Base-by-base conservation (phyloP, 2,888 invertebrate species). In the Drosophila hamatofila region DNA sequence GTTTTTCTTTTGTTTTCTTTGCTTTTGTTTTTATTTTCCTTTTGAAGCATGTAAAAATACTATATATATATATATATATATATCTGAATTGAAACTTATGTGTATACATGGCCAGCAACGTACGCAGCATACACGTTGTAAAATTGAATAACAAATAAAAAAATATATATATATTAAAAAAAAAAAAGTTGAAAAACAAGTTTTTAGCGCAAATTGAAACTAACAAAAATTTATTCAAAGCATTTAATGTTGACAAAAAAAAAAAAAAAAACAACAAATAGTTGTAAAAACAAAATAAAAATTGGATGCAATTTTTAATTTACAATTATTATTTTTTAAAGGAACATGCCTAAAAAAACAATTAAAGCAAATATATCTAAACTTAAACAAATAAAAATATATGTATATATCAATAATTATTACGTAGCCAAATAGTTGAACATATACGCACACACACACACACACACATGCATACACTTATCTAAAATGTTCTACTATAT, bases 171-270 rank as follows among this genome's bases (percentile, higher is more conserved):
- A 33, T 14, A 42, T 14, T 12, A 12, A 33, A 21, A 23, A 21
- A 54, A 2, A 37, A n/a, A 42, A 30, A 7, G 41, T 39, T 52
- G 21, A 68, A 35, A 55, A 52, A 14, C n/a, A 71, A 46, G 41
- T 56, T 72, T 73, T 69, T 77, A 77, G 78, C 74, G 69, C 69
- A 78, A 77, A 78, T 77, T 69, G 25, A 64, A 70, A 70, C 25
- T 21, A 61, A 69, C 23, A 67, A 49, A 66, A 44, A 56, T 49
- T 55, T 68, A 69, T 61, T 61, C 61, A 69, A 74, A 78, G 76
- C 76, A 77, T 77, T 78, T 65, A 74, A 78, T 76, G 76, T 73
- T 78, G 48, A 65, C 42, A 67, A 55, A 57, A 42, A 56, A 30
- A 46, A 21, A 44, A n/a, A n/a, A n/a, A 12, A 57, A 42, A 56